These are phyloP conservation scores for Falco peregrinus DNA, from an alignment of 2,797 vertebrate species.

Conservation along the genomic window DNA sequence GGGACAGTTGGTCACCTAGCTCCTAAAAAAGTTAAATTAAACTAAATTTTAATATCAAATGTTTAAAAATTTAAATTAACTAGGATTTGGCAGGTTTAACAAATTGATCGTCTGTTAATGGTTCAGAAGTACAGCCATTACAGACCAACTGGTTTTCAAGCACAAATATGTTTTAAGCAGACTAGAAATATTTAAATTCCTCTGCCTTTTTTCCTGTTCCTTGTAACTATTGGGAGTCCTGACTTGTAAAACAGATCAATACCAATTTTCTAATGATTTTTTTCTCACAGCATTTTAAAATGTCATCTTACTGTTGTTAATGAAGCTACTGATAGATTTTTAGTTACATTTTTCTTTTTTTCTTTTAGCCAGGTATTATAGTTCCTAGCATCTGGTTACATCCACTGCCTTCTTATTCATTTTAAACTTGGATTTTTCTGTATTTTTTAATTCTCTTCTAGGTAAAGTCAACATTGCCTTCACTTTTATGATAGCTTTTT, in stretches of 20 bases:
- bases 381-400: background rate
- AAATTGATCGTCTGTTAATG: background rate
- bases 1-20: background rate
- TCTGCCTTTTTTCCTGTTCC: background rate
- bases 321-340: background rate
- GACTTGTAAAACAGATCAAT: background rate
- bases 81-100: background rate
- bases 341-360: background rate
- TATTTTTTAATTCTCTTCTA: background rate
- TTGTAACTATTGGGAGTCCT: background rate
- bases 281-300: background rate
- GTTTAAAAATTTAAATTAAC: background rate
- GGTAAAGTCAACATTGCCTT: background rate
- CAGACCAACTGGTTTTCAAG: background rate
- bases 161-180: background rate
- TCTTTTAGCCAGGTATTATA: background rate
- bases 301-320: background rate
- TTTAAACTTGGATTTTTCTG: background rate
- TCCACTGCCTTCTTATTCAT: background rate
- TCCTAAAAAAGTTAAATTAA: background rate
- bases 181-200: background rate
- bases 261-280: background rate
- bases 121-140: background rate
- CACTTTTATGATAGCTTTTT: background rate
- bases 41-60: too few species aligned